Evolutionary conservation across 2,797 vertebrate species (phyloP).

Genomic region (Sebastes oblongus): DNA sequence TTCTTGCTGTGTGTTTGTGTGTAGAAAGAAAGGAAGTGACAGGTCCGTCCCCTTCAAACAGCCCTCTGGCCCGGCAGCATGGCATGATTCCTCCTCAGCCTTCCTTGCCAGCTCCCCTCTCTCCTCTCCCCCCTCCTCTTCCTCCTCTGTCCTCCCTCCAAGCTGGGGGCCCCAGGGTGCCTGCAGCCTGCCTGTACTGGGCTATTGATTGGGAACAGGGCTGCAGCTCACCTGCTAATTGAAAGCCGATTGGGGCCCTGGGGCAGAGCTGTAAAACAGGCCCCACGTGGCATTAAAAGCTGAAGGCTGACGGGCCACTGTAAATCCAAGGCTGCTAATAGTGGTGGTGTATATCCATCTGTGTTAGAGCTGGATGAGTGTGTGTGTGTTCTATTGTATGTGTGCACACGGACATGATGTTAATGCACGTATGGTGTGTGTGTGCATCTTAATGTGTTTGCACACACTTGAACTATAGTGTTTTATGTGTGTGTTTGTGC

Average conservation of each 20-base stretch:
- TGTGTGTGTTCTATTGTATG: slow-evolving; percentile 23
- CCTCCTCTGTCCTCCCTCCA: slow-evolving; percentile 47
- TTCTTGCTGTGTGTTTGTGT: slow-evolving; percentile 1
- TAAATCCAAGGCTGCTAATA: slow-evolving; percentile 80
- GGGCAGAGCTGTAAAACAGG: slow-evolving; percentile 81
- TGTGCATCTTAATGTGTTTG: slow-evolving; percentile 4
- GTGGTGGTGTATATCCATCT: slow-evolving; percentile 72
- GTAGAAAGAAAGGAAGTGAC: slow-evolving; percentile 45
- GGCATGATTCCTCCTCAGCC: slow-evolving; percentile 58
- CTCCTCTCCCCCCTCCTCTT: slow-evolving; percentile 1
- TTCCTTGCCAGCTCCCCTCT: slow-evolving; percentile 51
- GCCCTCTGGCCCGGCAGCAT: slow-evolving; percentile 54
- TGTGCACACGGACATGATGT: neutral
- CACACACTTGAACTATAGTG: neutral
- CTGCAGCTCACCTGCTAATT: slow-evolving; percentile 85
- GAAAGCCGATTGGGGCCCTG: slow-evolving; percentile 83
- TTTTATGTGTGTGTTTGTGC: neutral
- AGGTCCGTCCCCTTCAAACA: slow-evolving; percentile 56
- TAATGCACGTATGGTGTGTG: neutral
- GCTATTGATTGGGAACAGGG: slow-evolving; percentile 82
- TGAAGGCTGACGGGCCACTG: slow-evolving; percentile 76
- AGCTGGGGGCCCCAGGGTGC: slow-evolving; percentile 69
- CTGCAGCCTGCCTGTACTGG: slow-evolving; percentile 69
- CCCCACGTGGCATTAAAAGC: slow-evolving; percentile 79
- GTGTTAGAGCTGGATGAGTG: slow-evolving; percentile 46